Base-by-base conservation (phyloP, 2,113 vertebrate genomes). In the Archilochus colubris region DNA sequence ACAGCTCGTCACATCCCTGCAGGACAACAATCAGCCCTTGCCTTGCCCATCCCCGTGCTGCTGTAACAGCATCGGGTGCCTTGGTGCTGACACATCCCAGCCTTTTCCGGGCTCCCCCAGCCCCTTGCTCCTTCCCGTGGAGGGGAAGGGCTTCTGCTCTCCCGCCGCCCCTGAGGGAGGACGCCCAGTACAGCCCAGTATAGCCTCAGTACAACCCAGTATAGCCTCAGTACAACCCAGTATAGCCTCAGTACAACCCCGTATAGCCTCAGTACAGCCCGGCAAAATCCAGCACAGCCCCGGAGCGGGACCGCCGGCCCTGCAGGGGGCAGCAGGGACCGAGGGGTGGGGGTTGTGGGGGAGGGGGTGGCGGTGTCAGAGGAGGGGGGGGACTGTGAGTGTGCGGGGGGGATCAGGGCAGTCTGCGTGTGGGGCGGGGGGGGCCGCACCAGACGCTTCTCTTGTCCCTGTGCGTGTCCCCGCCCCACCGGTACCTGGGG, bases 291-390 rank as follows among this genome's bases (percentile, higher is more conserved):
- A 7, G 36, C 12, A 66, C 40, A 22, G 33, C 22, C 43, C 64
- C 17, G 4, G 30, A 70, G 13, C 1, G 33, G 28, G 23, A 28
- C 67, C 12, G 7, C 36, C 15, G 82, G 40, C n/a, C 48, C 30
- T 9, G 24, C 44, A 40, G 59, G n/a, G 36, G 53, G 46, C 59
- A 51, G 53, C n/a, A 64, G 43, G 25, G 51, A 28, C 63, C 19
- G 19, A 4, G 31, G 22, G 31, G 31, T 22, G 53, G 4, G 46
- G 46, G 46, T 6, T 9, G 23, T 2, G 48, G 23, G 50, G 12
- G 19, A 8, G n/a, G 3, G 43, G 4, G 53, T 6, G 55, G 5
- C 23, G 2, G 23, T 21, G 36, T 5, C 27, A 7, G 15, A 3
- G 33, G 22, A 16, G 30, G 9, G 30, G 61, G 12, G 38, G 44